Evolutionary conservation across 2,113 vertebrate genomes (phyloP).

Genomic region (Dryoscopus gambensis): DNA sequence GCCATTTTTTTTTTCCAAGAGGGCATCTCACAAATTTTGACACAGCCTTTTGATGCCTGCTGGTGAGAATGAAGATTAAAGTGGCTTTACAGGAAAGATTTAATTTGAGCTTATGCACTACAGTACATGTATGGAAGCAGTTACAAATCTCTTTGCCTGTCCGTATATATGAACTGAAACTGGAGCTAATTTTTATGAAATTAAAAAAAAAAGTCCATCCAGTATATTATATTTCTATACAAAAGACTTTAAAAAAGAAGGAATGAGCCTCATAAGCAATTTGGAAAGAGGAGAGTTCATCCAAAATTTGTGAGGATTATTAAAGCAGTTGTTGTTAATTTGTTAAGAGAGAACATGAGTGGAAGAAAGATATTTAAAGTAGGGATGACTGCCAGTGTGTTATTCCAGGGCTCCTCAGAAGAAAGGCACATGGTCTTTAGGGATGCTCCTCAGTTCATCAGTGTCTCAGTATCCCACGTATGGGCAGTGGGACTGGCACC

Average conservation of each 20-base stretch:
- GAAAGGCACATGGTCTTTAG: rapidly evolving
- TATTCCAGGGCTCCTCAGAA: not conserved
- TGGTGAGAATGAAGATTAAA: not conserved
- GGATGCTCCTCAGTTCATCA: not conserved
- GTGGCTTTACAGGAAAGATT: not conserved
- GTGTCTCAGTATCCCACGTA: too few relatives aligned
- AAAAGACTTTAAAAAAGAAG: not conserved
- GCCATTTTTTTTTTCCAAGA: not conserved
- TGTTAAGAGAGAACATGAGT: not conserved
- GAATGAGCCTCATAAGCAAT: not conserved
- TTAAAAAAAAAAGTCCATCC: not conserved
- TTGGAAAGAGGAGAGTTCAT: not conserved
- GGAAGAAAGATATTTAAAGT: not conserved
- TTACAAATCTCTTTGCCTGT: not conserved
- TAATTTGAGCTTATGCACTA: not conserved
- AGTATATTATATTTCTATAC: not conserved
- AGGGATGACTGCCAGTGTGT: not conserved
- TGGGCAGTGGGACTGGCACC: not conserved
- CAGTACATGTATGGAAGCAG: not conserved
- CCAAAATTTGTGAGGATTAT: not conserved
- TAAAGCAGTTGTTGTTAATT: not conserved
- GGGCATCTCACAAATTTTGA: not conserved
- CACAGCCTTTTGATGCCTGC: not conserved
- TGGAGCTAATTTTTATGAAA: not conserved
- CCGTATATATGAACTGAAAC: not conserved